Percentiles rank a stretch among this genome's conserved stretches.
Conservation (phyloP, 2,888 invertebrate genomes). For the Cantharis rustica region DNA sequence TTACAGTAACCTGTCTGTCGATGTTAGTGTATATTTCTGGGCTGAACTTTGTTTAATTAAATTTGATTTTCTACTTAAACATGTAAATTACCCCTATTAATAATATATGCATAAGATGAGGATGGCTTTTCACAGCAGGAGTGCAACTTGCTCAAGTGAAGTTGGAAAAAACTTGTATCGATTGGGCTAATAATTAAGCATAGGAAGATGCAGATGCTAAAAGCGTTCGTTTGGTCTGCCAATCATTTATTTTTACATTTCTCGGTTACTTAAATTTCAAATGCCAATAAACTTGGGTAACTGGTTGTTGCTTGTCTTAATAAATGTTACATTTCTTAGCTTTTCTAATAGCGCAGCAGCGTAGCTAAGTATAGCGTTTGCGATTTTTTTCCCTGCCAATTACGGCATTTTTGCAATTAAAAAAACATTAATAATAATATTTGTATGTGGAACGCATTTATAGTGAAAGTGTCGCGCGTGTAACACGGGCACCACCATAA, state of each 20-base stretch:
- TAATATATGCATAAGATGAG: background rate
- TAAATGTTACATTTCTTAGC: background rate
- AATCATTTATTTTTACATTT: constrained; percentile 24
- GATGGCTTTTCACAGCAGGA: background rate
- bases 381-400: background rate
- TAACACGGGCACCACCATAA: background rate
- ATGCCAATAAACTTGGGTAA: constrained; percentile 20
- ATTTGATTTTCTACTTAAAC: background rate
- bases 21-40: background rate
- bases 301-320: background rate
- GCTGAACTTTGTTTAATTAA: background rate
- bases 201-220: constrained; percentile 21
- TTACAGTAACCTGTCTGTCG: background rate
- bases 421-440: constrained; percentile 6
- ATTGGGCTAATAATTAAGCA: background rate
- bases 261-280: constrained; percentile 6
- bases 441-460: constrained; percentile 15
- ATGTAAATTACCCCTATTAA: background rate
- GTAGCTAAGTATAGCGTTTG: background rate
- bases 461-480: constrained; percentile 25
- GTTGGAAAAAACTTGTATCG: background rate
- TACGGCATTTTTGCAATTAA: background rate
- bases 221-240: constrained; percentile 21
- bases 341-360: background rate
- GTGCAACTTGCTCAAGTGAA: background rate